These are phyloP conservation scores for Felis catus DNA, from an alignment of 2,113 vertebrate genomes.

Conservation along the genomic window DNA sequence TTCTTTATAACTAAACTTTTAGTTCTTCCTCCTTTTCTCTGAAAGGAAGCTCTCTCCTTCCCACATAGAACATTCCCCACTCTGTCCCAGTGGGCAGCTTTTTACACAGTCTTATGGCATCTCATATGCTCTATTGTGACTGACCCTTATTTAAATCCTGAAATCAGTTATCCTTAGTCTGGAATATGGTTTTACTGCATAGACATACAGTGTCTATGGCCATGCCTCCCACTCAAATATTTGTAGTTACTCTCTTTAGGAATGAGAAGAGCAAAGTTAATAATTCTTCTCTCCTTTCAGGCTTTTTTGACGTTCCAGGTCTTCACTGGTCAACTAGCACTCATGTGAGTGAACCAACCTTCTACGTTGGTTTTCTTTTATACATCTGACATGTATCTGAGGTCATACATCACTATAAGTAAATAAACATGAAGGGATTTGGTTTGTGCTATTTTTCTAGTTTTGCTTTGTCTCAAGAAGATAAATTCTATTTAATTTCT, in stretches of 20 bases:
- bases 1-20: not conserved
- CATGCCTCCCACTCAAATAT: not conserved
- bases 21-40: not conserved
- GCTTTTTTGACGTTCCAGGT: not conserved
- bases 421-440: not conserved
- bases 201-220: not conserved
- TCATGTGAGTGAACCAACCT: not conserved
- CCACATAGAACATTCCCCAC: not conserved
- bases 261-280: not conserved
- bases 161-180: not conserved
- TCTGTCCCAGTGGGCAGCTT: not conserved
- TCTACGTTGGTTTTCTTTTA: not conserved
- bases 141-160: not conserved
- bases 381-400: not conserved
- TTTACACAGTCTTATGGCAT: not conserved
- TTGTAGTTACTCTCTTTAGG: not conserved
- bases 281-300: not conserved
- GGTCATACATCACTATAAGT: not conserved
- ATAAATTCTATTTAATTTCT: not conserved
- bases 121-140: not conserved
- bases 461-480: conserved; percentile 24
- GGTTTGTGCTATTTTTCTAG: not conserved
- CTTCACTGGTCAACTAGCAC: not conserved
- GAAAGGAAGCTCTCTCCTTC: not conserved
- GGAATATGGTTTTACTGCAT: not conserved